phyloP scores from a whole-genome alignment of 1,140 invertebrate species.

The Hesperophylax magnus region DNA sequence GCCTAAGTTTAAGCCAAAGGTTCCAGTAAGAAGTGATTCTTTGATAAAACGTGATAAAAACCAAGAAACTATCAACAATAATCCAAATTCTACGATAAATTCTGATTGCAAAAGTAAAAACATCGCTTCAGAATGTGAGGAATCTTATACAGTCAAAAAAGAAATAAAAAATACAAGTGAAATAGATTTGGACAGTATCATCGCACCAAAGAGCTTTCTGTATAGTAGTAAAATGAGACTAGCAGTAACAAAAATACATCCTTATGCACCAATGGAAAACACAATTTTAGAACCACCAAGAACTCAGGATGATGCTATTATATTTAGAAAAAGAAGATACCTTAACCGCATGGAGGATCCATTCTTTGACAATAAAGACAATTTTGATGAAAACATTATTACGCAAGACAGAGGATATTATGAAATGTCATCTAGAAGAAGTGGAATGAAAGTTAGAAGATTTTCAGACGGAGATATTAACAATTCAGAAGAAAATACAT shows the following conservation, averaged over 20 bases:
- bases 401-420: constrained; percentile 52
- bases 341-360: background rate
- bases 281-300: constrained; percentile 10
- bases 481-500: constrained; percentile 47
- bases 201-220: constrained; percentile 67
- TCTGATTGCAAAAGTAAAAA: background rate
- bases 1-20: constrained; percentile 42
- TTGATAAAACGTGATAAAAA: constrained; percentile 42
- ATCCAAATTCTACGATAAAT: background rate
- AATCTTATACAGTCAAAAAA: background rate
- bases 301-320: constrained; percentile 13
- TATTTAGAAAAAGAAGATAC: constrained; percentile 27
- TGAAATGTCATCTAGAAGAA: constrained; percentile 38
- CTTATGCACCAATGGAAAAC: constrained; percentile 66
- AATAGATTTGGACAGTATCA: constrained; percentile 54
- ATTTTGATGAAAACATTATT: background rate
- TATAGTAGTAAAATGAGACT: constrained; percentile 64
- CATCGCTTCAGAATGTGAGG: too few relatives aligned
- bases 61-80: background rate
- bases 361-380: background rate
- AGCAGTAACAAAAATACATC: constrained; percentile 60
- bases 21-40: constrained; percentile 46
- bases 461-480: constrained; percentile 37
- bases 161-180: constrained; percentile 24
- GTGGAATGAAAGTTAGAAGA: constrained; percentile 14